Percentiles rank a stretch among this genome's conserved stretches.
Conservation (phyloP, 1,140 invertebrate species). For the Octopus bimaculoides region DNA sequence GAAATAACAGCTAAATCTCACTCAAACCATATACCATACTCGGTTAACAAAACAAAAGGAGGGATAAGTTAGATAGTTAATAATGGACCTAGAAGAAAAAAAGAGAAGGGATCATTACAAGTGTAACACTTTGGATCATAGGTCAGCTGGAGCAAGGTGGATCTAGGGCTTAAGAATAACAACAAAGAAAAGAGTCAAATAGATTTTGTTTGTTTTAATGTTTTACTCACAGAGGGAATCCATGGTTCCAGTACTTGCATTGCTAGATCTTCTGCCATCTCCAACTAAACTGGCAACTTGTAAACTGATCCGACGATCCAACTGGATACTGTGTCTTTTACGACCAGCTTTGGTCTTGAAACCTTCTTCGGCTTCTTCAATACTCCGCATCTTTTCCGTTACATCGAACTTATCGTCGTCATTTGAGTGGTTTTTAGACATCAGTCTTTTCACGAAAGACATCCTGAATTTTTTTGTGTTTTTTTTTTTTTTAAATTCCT, state of each 20-base stretch:
- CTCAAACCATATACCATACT: too few relatives aligned
- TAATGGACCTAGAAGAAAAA: too few relatives aligned
- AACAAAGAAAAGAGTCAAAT: too few relatives aligned
- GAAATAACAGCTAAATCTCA: too few relatives aligned
- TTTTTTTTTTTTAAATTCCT: not conserved
- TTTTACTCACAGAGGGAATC: slow-evolving; percentile 48
- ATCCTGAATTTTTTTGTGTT: not conserved
- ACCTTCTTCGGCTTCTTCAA: slow-evolving; percentile 43
- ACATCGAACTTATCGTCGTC: slow-evolving; percentile 40
- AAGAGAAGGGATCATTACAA: too few relatives aligned
- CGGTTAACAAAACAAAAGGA: too few relatives aligned
- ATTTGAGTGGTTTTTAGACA: slow-evolving; percentile 1
- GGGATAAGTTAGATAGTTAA: too few relatives aligned
- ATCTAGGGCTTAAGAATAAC: too few relatives aligned
- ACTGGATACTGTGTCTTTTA: slow-evolving; percentile 50
- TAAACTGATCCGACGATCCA: slow-evolving; percentile 46
- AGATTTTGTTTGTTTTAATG: too few relatives aligned
- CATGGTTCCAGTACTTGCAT: slow-evolving; percentile 39
- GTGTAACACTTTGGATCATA: too few relatives aligned
- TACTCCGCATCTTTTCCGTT: slow-evolving; percentile 44
- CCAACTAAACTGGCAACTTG: slow-evolving; percentile 31
- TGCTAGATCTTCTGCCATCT: slow-evolving; percentile 34
- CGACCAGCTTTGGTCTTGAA: slow-evolving; percentile 41
- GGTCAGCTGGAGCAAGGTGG: too few relatives aligned
- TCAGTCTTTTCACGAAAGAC: slow-evolving; percentile 8